A percentile compares a stretch with the other conserved stretches of the same genome.
Evolutionary conservation across 2,113 vertebrate genomes (phyloP).

Genomic region (Baryphthengus martii): DNA sequence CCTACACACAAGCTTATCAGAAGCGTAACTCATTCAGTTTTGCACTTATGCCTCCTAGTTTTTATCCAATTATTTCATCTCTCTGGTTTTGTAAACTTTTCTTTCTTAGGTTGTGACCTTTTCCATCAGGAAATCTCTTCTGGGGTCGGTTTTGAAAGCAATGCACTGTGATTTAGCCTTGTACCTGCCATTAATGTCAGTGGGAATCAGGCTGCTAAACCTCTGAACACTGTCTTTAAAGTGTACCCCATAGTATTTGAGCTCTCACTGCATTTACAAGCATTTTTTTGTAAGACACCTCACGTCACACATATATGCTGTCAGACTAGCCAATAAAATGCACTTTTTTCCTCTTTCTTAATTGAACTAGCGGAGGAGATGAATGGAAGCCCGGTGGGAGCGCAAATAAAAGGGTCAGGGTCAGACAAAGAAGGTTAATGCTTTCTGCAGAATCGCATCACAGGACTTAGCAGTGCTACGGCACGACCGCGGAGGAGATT

Average conservation of each 20-base stretch:
- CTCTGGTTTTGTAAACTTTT: conserved; percentile 32
- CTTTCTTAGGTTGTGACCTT: conserved; percentile 30
- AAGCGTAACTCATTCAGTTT: conserved; percentile 18
- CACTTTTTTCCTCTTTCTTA: conserved; percentile 8
- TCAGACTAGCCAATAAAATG: not conserved
- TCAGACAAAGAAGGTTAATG: conserved; percentile 61
- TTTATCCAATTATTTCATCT: conserved; percentile 55
- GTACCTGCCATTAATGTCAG: conserved; percentile 13
- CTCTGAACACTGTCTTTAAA: conserved; percentile 24
- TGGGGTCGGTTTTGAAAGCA: conserved; percentile 40
- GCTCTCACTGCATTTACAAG: not conserved
- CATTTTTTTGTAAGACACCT: not conserved
- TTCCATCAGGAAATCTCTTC: conserved; percentile 33
- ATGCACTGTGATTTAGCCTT: conserved; percentile 34
- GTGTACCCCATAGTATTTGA: not conserved
- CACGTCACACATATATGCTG: not conserved
- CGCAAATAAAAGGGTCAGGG: conserved; percentile 41
- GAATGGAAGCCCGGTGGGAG: conserved; percentile 35
- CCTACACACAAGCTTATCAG: not conserved
- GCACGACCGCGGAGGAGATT: not conserved
- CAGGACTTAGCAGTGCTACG: not conserved
- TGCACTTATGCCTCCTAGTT: conserved; percentile 2
- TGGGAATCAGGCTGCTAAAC: conserved; percentile 19
- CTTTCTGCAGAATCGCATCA: conserved; percentile 53
- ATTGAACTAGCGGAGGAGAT: conserved; percentile 30